Base-by-base conservation (phyloP, 2,888 invertebrate species). In the Eupeodes luniger region DNA sequence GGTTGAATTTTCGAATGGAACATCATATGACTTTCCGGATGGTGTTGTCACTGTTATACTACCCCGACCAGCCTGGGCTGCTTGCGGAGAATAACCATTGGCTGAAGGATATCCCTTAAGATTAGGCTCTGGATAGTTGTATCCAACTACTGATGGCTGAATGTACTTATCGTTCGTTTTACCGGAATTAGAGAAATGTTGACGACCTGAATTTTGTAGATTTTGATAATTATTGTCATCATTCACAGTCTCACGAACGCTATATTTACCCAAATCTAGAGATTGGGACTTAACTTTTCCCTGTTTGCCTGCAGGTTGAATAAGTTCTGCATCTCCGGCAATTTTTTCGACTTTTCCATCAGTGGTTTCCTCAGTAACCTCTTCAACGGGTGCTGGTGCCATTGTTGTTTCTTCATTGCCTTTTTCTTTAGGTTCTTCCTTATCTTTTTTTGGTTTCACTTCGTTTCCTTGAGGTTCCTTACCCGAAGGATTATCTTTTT, bases 271-370 rank as follows among this genome's bases (percentile, higher is more conserved):
- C 55, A 89, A 64, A 6, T 84, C 81, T 59, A 90, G 66, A 2
- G 90, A 89, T 70, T 90, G 89, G 1, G 90, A 89, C 62, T 90
- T 85, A 7, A 84, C 57, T 62, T 90, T 76, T 89, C 90, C 80
- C 91, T 89, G 79, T 89, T 90, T 89, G 16, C 84, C 84, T 51
- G 75, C 66, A 9, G 77, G 55, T 2, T 92, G 91, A 84, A 93
- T 81, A 40, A 93, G 76, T 81, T 93, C 93, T 16, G 92, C 93
- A 90, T 93, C 93, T 14, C 93, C 92, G 81, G 91, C 91, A 53
- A 93, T 92, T 91, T 93, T 93, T 82, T 93, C 91, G 36, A 91
- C 92, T 12, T 90, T 90, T 14, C 88, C 90, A 72, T 90, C 91
- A 44, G 90, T 90, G 7, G 76, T 67, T 51, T 90, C 90, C 5